A percentile compares a stretch with the other conserved stretches of the same genome.
Evolutionary conservation across 1,140 invertebrate species (phyloP).

Genomic region (Calliphora vicina): DNA sequence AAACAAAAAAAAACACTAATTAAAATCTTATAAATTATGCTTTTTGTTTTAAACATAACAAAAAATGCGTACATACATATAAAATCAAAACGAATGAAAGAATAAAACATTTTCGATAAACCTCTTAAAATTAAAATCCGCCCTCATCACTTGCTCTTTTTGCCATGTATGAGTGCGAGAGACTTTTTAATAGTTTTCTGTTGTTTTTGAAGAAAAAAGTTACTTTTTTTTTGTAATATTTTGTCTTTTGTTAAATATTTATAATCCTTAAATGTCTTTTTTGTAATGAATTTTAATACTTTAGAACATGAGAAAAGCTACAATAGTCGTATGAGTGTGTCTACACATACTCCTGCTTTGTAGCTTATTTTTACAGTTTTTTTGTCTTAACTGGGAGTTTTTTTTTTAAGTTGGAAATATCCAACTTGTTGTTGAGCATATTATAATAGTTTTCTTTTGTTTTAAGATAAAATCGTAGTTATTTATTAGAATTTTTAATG

Average conservation of each 20-base stretch:
- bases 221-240: neutral
- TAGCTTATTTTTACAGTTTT: too few relatives aligned
- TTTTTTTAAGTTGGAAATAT: too few relatives aligned
- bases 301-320: neutral
- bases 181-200: neutral
- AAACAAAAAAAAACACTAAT: neutral
- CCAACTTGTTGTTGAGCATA: too few relatives aligned
- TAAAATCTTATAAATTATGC: constrained; percentile 34
- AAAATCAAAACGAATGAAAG: neutral
- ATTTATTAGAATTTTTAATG: too few relatives aligned
- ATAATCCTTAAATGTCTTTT: constrained; percentile 13
- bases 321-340: too few relatives aligned
- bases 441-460: too few relatives aligned
- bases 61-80: too few relatives aligned
- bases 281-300: constrained; percentile 14
- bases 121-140: constrained; percentile 16
- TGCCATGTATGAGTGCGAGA: neutral
- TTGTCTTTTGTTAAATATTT: neutral
- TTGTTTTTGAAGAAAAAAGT: neutral
- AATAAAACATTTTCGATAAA: constrained; percentile 10
- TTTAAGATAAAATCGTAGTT: too few relatives aligned
- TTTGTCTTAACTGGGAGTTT: too few relatives aligned
- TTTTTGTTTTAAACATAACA: neutral
- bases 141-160: neutral
- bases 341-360: too few relatives aligned